phyloP scores from a whole-genome alignment of 2,888 invertebrate genomes.

The Idaea dimidiata region DNA sequence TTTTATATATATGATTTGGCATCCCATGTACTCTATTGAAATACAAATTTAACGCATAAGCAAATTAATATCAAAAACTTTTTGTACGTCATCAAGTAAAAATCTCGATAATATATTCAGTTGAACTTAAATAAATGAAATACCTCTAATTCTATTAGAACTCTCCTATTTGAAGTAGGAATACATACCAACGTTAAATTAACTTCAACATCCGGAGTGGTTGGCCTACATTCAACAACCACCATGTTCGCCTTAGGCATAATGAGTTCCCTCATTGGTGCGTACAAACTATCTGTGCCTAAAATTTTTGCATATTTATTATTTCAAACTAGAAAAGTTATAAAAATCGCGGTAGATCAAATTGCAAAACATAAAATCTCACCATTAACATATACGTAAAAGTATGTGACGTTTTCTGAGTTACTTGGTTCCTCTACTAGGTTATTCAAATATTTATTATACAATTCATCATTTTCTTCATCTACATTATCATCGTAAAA shows the following conservation, averaged over 20 bases:
- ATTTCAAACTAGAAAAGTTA: slow-evolving; percentile 12
- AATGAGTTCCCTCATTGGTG: slow-evolving; percentile 64
- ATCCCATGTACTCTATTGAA: not conserved
- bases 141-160: not conserved
- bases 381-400: slow-evolving; percentile 73
- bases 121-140: not conserved
- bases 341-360: not conserved
- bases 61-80: not conserved
- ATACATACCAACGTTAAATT: slow-evolving; percentile 67
- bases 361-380: slow-evolving; percentile 44
- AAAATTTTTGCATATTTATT: slow-evolving; percentile 50
- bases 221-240: slow-evolving; percentile 72
- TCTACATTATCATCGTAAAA: slow-evolving; percentile 60
- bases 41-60: not conserved
- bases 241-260: slow-evolving; percentile 44
- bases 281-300: slow-evolving; percentile 65
- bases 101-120: not conserved
- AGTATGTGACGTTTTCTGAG: slow-evolving; percentile 57
- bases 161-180: not conserved
- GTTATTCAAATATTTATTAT: slow-evolving; percentile 35
- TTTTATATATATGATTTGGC: not conserved
- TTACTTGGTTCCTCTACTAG: slow-evolving; percentile 59
- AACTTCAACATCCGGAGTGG: slow-evolving; percentile 66
- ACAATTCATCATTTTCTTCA: slow-evolving; percentile 44
- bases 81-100: not conserved